These are phyloP conservation scores for Sarcophilus harrisii DNA, from an alignment of 2,797 vertebrate species.

Conservation along the genomic window DNA sequence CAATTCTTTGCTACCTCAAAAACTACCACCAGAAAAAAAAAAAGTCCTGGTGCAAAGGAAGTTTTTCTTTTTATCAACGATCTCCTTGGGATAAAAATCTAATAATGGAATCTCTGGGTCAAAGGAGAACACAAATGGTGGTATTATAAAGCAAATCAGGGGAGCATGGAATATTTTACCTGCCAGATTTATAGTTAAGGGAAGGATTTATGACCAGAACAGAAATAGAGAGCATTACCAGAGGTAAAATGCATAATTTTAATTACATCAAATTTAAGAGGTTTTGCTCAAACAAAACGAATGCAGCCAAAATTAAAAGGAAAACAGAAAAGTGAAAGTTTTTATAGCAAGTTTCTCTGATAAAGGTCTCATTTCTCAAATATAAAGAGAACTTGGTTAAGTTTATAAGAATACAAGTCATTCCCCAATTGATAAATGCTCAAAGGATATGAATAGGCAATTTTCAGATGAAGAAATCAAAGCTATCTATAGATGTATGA, in stretches of 20 bases:
- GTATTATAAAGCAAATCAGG: not conserved
- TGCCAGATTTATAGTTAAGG: not conserved
- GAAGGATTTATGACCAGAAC: not conserved
- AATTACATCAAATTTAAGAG: not conserved
- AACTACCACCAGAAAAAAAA: not conserved
- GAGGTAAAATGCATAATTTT: not conserved
- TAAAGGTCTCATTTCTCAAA: not conserved
- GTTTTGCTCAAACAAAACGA: not conserved
- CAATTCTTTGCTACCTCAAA: not conserved
- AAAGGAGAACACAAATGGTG: not conserved
- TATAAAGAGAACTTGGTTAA: not conserved
- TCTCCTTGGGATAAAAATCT: not conserved
- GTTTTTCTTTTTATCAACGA: not conserved
- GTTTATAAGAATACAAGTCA: not conserved
- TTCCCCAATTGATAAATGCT: not conserved
- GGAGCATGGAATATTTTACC: not conserved
- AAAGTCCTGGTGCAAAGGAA: not conserved
- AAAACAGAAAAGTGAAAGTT: not conserved
- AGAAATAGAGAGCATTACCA: not conserved
- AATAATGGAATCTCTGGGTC: not conserved
- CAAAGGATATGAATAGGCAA: not conserved
- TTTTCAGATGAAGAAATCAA: not conserved
- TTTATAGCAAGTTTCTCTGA: not conserved
- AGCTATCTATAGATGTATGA: not conserved
- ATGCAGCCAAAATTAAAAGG: not conserved